A percentile compares a stretch with the other conserved stretches of the same genome.
Conservation (phyloP, 35 echinoderm and acorn worm genomes). For the Strongylocentrotus purpuratus region DNA sequence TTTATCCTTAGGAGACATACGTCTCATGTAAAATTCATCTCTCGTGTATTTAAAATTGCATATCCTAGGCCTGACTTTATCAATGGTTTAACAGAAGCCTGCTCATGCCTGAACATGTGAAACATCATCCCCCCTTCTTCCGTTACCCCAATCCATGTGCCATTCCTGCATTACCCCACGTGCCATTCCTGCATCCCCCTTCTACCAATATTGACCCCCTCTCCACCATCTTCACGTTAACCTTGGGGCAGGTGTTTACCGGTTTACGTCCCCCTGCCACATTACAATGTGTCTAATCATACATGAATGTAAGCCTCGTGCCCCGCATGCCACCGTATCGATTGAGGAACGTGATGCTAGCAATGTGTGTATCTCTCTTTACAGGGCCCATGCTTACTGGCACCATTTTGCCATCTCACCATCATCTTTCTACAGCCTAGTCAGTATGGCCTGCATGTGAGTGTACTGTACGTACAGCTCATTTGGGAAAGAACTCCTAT, state of each 20-base stretch:
- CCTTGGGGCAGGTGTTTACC: neutral
- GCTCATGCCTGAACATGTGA: neutral
- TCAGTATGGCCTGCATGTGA: neutral
- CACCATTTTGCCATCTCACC: neutral
- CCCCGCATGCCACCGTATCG: neutral
- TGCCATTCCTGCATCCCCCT: neutral
- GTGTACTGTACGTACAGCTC: too few species aligned
- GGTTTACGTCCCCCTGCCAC: neutral
- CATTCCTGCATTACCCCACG: neutral
- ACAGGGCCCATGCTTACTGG: neutral
- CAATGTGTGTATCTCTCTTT: neutral
- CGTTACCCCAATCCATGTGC: too few species aligned
- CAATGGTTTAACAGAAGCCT: neutral
- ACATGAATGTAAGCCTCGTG: neutral
- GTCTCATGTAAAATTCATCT: neutral
- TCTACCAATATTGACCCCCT: slow-evolving; percentile 6
- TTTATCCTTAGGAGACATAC: too few species aligned
- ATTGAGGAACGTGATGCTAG: slow-evolving; percentile 8
- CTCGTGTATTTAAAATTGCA: neutral
- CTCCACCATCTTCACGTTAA: neutral
- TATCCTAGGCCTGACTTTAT: neutral
- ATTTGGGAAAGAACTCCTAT: too few species aligned
- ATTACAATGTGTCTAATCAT: slow-evolving; percentile 19
- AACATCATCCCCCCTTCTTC: neutral
- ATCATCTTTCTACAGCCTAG: neutral